These are phyloP conservation scores for Sarcophaga subvicina DNA, from an alignment of 2,888 invertebrate genomes.

Conservation along the genomic window DNA sequence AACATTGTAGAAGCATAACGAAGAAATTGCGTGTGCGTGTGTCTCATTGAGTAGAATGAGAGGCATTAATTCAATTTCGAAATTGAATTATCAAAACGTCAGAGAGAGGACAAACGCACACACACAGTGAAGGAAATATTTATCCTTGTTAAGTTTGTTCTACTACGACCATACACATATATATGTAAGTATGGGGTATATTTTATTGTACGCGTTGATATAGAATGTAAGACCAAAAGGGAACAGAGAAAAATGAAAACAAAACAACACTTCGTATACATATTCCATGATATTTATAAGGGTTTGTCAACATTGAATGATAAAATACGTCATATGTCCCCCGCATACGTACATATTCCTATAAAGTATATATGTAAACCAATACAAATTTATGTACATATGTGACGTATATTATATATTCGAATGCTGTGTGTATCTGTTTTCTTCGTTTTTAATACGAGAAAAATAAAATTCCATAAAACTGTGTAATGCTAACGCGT, in stretches of 20 bases:
- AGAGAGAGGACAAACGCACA: slow-evolving; percentile 29
- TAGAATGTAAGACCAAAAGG: background rate
- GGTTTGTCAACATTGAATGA: slow-evolving; percentile 45
- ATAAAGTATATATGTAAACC: slow-evolving; percentile 28
- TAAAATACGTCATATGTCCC: slow-evolving; percentile 3
- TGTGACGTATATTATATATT: background rate
- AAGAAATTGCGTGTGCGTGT: slow-evolving; percentile 33
- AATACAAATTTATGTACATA: slow-evolving; percentile 32
- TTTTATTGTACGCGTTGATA: background rate
- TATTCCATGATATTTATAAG: slow-evolving; percentile 28
- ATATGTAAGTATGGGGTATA: slow-evolving; percentile 30
- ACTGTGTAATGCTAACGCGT: too few species aligned
- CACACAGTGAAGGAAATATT: slow-evolving; percentile 21
- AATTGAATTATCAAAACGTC: slow-evolving; percentile 61
- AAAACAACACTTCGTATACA: slow-evolving; percentile 8
- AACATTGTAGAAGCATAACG: background rate
- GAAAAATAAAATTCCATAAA: too few species aligned
- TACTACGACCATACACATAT: slow-evolving; percentile 27
- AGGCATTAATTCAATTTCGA: slow-evolving; percentile 60
- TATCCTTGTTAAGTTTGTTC: background rate
- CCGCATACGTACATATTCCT: background rate
- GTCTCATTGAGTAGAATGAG: background rate
- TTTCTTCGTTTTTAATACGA: too few species aligned
- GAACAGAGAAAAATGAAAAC: slow-evolving; percentile 15
- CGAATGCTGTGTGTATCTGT: too few species aligned